Evolutionary conservation across 2,888 invertebrate genomes (phyloP), one percentile per base, ranked within the genome.

Genomic region (Arge pagana): DNA sequence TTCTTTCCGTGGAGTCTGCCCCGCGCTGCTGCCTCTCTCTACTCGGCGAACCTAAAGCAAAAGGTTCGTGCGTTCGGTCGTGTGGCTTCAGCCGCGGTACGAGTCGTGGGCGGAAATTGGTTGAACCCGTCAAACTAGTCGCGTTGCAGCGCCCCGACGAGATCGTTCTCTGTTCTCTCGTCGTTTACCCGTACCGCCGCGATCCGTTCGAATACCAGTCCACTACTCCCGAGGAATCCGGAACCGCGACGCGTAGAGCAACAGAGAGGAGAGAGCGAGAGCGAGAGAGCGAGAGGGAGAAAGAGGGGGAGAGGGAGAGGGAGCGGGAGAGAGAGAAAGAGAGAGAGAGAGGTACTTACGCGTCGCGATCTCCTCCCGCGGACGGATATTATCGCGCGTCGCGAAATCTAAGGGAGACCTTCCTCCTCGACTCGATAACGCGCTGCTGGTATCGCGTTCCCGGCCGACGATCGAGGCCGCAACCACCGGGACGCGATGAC

Each of bases 101-200:
- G 50, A 55, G 59, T 63, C 62, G 70, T 70, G 70, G 69, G 68
- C 67, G 70, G 70, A 70, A 69, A 69, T 69, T 67, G 65, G 64
- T 65, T 67, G 63, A 70, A 68, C 67, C 66, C 63, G 65, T 65
- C 65, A 63, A 64, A 63, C 71, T 67, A 66, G 68, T 71, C 64
- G 63, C 60, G 55, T 61, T 54, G 60, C 55, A 60, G 54, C 28
- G 33, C 57, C 57, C 58, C 58, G 58, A 52, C 53, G 53, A 48
- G 55, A 60, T 57, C 48, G 56, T 45, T 55, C 54, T 58, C 50
- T 52, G 54, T 50, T 54, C 50, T 53, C 55, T 50, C 35, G 51
- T 49, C 43, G 42, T 40, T 11, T 24, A 48, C 39, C 48, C 45
- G 48, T 19, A 36, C 35, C 33, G 50, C 36, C 37, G 50, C 50